Conservation (phyloP, 1,140 invertebrate species). For the Branchinecta lindahli region DNA sequence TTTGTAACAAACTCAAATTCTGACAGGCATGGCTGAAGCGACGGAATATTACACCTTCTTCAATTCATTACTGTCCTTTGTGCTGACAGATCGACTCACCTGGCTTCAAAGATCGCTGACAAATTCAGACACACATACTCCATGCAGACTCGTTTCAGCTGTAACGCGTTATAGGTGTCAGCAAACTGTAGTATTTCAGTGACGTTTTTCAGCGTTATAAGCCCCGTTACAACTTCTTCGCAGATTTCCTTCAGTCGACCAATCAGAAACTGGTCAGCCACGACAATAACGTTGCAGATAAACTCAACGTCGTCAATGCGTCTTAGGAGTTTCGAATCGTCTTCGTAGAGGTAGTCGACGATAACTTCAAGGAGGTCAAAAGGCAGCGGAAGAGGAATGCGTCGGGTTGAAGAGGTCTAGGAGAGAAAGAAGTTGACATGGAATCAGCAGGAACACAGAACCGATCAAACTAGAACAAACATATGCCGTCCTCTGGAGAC, state of each 20-base stretch:
- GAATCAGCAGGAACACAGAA: slow-evolving; percentile 12
- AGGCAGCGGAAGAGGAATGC: slow-evolving; percentile 31
- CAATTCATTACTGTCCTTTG: no score
- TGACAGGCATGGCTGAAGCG: no score
- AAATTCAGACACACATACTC: slow-evolving; percentile 53
- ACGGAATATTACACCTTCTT: no score
- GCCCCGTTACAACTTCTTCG: slow-evolving; percentile 41
- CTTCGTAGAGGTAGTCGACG: slow-evolving; percentile 49
- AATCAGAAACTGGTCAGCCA: slow-evolving; percentile 51
- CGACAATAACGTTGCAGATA: slow-evolving; percentile 47
- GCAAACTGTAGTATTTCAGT: slow-evolving; percentile 49
- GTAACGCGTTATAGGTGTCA: slow-evolving; percentile 44
- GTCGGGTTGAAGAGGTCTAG: slow-evolving; percentile 12
- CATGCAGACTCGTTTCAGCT: slow-evolving; percentile 48
- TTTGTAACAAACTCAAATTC: no score
- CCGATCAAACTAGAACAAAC: no score
- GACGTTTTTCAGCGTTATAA: slow-evolving; percentile 50
- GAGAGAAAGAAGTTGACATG: slow-evolving; percentile 15
- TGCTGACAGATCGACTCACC: slow-evolving; percentile 27
- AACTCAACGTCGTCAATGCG: slow-evolving; percentile 40
- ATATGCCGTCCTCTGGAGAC: neutral
- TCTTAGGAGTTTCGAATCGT: slow-evolving; percentile 38
- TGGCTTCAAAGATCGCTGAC: slow-evolving; percentile 44
- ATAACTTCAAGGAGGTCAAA: slow-evolving; percentile 40
- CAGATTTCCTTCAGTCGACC: slow-evolving; percentile 44